Evolutionary conservation across 2,888 invertebrate genomes (phyloP).

Genomic region (Sarcophaga carnaria): DNA sequence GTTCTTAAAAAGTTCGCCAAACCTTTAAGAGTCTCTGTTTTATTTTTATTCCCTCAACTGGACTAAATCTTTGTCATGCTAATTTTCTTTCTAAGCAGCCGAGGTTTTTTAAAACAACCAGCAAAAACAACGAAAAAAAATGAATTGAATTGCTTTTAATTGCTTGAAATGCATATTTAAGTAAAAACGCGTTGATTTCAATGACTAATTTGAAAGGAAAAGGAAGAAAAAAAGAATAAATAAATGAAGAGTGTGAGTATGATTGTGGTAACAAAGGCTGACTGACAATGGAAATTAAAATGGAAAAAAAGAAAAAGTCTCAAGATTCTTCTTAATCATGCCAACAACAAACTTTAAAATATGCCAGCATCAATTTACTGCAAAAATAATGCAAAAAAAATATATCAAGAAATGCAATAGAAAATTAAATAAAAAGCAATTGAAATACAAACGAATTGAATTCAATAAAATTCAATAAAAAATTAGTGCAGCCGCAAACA

Average conservation of each 20-base stretch:
- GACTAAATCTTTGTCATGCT: constrained; percentile 57
- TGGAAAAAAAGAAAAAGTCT: constrained; percentile 71
- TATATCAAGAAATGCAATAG: neutral
- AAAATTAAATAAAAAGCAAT: neutral
- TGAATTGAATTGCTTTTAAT: neutral
- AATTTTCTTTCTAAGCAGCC: constrained; percentile 17
- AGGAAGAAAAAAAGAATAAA: neutral
- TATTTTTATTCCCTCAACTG: constrained; percentile 45
- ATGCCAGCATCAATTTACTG: neutral
- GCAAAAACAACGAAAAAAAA: neutral
- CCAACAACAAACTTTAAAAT: constrained; percentile 60
- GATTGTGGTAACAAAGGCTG: neutral
- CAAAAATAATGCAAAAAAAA: neutral
- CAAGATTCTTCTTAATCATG: constrained; percentile 79
- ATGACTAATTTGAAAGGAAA: neutral
- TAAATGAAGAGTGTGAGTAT: neutral
- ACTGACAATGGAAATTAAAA: neutral
- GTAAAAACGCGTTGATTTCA: neutral
- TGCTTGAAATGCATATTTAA: neutral
- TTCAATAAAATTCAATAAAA: neutral
- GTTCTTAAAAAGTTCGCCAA: neutral
- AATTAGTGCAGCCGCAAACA: neutral
- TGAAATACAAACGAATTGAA: neutral
- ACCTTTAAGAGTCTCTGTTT: neutral
- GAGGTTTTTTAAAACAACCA: neutral